These are phyloP conservation scores for Eurois occulta DNA, from an alignment of 2,888 invertebrate genomes.

Conservation along the genomic window DNA sequence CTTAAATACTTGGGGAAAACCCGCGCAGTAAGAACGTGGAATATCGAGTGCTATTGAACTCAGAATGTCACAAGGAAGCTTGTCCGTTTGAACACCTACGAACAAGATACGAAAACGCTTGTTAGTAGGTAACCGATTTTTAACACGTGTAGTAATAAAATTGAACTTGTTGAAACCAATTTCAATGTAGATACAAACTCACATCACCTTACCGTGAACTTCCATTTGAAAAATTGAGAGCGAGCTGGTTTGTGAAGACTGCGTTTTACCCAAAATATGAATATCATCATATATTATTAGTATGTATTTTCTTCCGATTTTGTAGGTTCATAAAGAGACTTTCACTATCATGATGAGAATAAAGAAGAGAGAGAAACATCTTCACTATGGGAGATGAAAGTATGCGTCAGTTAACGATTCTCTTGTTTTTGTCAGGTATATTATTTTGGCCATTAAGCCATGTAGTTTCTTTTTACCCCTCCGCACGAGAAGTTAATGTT, in stretches of 20 bases:
- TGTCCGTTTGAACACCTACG: background rate
- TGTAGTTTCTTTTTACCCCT: background rate
- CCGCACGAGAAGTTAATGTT: background rate
- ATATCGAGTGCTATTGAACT: background rate
- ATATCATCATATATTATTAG: too few species aligned
- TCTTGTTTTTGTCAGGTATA: background rate
- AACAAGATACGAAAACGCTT: background rate
- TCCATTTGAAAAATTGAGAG: background rate
- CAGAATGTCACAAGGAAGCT: background rate
- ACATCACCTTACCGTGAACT: too few species aligned
- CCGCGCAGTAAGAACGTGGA: too few species aligned
- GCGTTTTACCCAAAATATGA: background rate
- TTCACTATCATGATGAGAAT: background rate
- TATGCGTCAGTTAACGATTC: background rate
- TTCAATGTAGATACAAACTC: background rate
- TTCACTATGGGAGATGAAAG: background rate
- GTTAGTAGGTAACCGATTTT: constrained; percentile 20
- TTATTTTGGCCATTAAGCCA: background rate
- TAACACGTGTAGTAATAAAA: constrained; percentile 24
- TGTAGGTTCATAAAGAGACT: background rate
- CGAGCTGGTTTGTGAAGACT: background rate
- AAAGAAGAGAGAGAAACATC: background rate
- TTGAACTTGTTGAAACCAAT: constrained; percentile 23
- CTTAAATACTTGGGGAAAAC: background rate
- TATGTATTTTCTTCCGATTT: background rate